Conservation (phyloP, 2,888 invertebrate genomes). For the Cryptophagus acutangulus region DNA sequence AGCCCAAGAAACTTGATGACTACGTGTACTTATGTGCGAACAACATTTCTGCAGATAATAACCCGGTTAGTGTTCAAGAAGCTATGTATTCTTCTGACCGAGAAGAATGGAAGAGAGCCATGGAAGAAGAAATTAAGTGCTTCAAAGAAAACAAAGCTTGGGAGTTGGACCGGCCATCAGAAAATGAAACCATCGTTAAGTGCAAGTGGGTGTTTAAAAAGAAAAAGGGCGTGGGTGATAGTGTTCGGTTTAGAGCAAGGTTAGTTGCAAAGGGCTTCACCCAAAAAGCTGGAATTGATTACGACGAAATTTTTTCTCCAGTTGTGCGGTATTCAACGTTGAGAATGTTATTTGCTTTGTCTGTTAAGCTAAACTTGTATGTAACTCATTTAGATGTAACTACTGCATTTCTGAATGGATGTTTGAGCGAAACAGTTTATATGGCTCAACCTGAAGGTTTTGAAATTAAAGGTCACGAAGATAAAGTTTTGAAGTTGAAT, state of each 20-base stretch:
- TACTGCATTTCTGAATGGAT: constrained; percentile 11
- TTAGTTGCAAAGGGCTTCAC: constrained; percentile 12
- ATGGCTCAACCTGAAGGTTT: constrained; percentile 11
- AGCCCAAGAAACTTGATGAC: constrained; percentile 1
- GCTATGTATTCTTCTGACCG: constrained; percentile 5
- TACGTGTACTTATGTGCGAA: no score
- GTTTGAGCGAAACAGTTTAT: constrained; percentile 8
- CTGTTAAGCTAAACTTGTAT: constrained; percentile 4
- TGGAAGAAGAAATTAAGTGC: constrained; percentile 11
- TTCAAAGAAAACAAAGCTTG: constrained; percentile 10
- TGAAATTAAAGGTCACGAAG: background rate
- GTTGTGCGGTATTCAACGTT: constrained; percentile 11
- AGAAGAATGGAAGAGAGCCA: constrained; percentile 7
- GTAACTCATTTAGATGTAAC: constrained; percentile 11
- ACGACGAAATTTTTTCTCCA: constrained; percentile 15
- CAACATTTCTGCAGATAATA: no score
- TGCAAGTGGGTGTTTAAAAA: constrained; percentile 13
- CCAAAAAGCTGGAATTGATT: constrained; percentile 12
- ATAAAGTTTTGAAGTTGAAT: constrained; percentile 7
- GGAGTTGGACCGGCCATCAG: constrained; percentile 8
- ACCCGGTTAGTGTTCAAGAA: background rate
- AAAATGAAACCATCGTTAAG: background rate
- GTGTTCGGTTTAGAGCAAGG: constrained; percentile 8
- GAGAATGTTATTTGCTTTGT: constrained; percentile 6
- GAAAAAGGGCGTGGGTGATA: constrained; percentile 10